phyloP scores from a whole-genome alignment of 2,113 vertebrate species.

The Hippopotamus amphibius region DNA sequence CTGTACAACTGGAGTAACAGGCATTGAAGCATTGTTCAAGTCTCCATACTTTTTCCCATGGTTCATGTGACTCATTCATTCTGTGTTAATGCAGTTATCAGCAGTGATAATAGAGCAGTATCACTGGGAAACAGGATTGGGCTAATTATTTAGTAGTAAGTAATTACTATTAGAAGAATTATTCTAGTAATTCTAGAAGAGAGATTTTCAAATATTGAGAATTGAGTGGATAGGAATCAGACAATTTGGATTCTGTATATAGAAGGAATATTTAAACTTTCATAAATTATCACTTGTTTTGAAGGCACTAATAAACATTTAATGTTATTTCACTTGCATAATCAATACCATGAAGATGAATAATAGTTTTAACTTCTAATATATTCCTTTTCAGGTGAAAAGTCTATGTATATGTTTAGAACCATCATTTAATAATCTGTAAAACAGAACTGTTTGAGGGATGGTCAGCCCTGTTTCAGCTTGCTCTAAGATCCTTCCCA shows the following conservation, averaged over 20 bases:
- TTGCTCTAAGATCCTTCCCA: background rate
- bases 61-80: background rate
- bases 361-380: background rate
- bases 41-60: background rate
- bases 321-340: background rate
- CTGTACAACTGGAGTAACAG: background rate
- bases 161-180: background rate
- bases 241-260: background rate
- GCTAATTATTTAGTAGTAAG: background rate
- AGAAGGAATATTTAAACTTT: background rate
- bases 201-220: background rate
- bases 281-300: background rate
- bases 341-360: background rate
- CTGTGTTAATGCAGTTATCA: background rate
- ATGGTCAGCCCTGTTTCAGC: background rate
- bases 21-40: background rate
- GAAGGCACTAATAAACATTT: background rate
- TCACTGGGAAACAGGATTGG: background rate
- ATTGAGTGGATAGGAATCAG: background rate
- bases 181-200: background rate
- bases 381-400: background rate
- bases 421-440: background rate
- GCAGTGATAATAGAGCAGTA: background rate
- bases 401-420: background rate
- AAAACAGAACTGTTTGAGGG: background rate